Base-by-base conservation (phyloP, 2,888 invertebrate species). In the Tipula lateralis region DNA sequence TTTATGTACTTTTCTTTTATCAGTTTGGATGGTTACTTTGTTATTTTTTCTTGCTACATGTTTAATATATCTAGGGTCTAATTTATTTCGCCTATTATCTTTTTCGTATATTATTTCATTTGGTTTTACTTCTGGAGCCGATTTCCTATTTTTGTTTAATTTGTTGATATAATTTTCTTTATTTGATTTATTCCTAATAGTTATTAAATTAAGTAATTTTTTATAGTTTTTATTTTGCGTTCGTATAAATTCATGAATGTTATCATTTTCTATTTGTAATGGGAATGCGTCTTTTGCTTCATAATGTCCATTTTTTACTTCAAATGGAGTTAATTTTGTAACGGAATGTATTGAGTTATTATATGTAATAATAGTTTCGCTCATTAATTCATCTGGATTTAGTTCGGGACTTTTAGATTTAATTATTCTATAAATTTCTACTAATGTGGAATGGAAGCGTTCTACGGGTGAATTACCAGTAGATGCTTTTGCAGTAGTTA, bases 401-500 rank as follows among this genome's bases (percentile, higher is more conserved):
- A 85, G 85, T 16, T 81, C 83, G 32, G 84, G 85, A n/a, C 84
- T 84, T 84, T 83, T 29, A 30, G 81, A 84, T 83, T 85, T 30
- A 44, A 86, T 85, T 29, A 85, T 86, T 9, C 86, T 83, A 24
- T 85, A 29, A 7, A 85, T 30, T 85, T 86, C 86, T 1, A 83
- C 85, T 9, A 85, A 16, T 0, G 84, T 86, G 9, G 86, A 86
- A 36, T 86, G 85, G 6, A 86, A 84, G 44, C 86, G 84, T 84
- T 86, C 85, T 32, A 86, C n/a, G n/a, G n/a, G n/a, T n/a, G n/a
- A n/a, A n/a, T n/a, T n/a, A n/a, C n/a, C n/a, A n/a, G n/a, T n/a
- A n/a, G n/a, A n/a, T n/a, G n/a, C n/a, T n/a, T n/a, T 85, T 13
- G 84, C 84, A 9, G 84, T 85, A 6, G 84, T 86, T 39, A 66